Evolutionary conservation across 2,888 invertebrate species (phyloP).

Genomic region (Hypselothyrea guttata): DNA sequence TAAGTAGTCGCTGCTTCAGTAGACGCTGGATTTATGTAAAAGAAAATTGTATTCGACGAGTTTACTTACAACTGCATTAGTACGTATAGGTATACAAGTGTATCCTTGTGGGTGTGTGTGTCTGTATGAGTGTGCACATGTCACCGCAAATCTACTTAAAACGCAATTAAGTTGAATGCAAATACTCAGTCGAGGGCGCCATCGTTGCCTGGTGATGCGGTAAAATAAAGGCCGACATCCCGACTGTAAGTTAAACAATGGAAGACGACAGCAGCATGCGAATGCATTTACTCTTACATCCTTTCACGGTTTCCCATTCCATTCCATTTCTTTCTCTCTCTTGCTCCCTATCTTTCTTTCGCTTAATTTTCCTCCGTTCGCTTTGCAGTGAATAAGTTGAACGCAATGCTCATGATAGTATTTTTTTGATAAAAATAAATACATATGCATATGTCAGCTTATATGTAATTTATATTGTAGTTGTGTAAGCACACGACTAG

Average conservation of each 20-base stretch:
- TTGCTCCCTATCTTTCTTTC: too few species aligned
- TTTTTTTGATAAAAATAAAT: constrained; percentile 14
- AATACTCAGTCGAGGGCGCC: constrained; percentile 49
- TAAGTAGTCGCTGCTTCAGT: constrained; percentile 7
- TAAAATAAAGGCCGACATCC: constrained; percentile 39
- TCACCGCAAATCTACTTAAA: constrained; percentile 76
- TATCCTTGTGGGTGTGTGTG: neutral
- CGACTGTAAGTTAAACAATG: constrained; percentile 60
- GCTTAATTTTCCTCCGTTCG: too few species aligned
- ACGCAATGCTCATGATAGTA: constrained; percentile 40
- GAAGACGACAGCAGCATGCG: constrained; percentile 28
- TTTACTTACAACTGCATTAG: neutral
- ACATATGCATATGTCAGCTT: neutral
- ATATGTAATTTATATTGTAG: neutral
- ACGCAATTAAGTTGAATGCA: constrained; percentile 78
- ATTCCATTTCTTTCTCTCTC: neutral
- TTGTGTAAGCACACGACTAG: neutral
- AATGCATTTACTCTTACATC: constrained; percentile 8
- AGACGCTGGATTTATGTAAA: constrained; percentile 13
- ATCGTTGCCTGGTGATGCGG: constrained; percentile 35
- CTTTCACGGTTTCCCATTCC: neutral
- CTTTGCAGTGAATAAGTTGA: constrained; percentile 18
- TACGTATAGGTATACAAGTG: neutral
- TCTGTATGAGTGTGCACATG: constrained; percentile 37
- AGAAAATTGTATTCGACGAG: constrained; percentile 19